Percentiles rank a stretch among this genome's conserved stretches.
Evolutionary conservation across 2,888 invertebrate species (phyloP).

Genomic region (Helleia helle): DNA sequence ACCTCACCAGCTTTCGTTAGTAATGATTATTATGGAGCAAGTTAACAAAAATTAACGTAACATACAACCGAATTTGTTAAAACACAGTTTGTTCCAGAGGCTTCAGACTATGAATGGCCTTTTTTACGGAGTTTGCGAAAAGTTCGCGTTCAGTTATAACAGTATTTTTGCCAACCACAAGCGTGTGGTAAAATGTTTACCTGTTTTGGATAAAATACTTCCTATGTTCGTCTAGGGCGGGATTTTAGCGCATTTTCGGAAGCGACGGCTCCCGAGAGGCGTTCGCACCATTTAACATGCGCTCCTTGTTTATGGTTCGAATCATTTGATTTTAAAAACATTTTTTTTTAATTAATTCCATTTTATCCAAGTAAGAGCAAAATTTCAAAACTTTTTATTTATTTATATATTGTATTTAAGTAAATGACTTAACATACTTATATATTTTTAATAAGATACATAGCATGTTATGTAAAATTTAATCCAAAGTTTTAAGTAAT

Average conservation of each 20-base stretch:
- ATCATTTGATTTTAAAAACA: background rate
- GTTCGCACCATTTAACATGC: conserved; percentile 3
- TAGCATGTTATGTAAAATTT: too few species aligned
- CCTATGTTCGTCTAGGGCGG: conserved; percentile 28
- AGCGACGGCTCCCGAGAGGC: background rate
- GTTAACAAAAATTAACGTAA: too few species aligned
- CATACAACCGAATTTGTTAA: too few species aligned
- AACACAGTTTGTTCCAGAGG: conserved; percentile 1
- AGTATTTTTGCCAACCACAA: conserved; percentile 1
- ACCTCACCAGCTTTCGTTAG: too few species aligned
- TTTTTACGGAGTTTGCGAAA: conserved; percentile 1
- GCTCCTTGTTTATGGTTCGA: background rate
- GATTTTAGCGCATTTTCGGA: conserved; percentile 21
- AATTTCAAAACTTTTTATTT: too few species aligned
- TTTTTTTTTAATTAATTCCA: background rate
- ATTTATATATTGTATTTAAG: too few species aligned
- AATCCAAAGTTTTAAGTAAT: too few species aligned
- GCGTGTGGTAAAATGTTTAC: conserved; percentile 29
- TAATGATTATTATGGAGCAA: too few species aligned
- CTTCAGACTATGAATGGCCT: background rate
- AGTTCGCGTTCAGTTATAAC: conserved; percentile 1
- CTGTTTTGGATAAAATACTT: conserved; percentile 46
- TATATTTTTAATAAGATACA: too few species aligned
- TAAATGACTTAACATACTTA: too few species aligned
- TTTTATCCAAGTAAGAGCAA: too few species aligned